phyloP scores from a whole-genome alignment of 2,888 invertebrate genomes.

The Incurvaria masculella region DNA sequence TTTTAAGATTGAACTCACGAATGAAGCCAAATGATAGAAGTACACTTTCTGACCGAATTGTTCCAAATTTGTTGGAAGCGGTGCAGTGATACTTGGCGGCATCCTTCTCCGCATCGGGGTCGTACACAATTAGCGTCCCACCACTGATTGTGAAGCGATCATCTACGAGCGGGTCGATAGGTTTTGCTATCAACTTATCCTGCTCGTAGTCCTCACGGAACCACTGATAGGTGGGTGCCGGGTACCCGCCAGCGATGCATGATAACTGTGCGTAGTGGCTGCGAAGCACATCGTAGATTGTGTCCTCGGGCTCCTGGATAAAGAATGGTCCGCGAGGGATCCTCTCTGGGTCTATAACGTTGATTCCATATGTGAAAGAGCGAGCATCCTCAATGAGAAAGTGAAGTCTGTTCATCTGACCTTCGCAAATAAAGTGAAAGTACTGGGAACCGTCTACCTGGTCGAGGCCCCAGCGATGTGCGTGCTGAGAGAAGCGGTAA shows the following conservation, averaged over 20 bases:
- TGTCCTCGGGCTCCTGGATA: conserved; percentile 77
- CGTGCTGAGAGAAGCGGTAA: conserved; percentile 68
- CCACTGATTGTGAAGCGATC: conserved; percentile 83
- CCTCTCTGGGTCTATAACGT: conserved; percentile 73
- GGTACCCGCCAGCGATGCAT: conserved; percentile 84
- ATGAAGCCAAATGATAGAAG: conserved; percentile 87
- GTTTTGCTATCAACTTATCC: conserved; percentile 66
- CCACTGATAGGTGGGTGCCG: conserved; percentile 88
- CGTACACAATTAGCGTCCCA: conserved; percentile 84
- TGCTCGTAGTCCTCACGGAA: conserved; percentile 84
- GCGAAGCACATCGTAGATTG: conserved; percentile 77
- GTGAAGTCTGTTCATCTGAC: conserved; percentile 68
- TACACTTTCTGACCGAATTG: conserved; percentile 84
- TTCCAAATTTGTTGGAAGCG: conserved; percentile 86
- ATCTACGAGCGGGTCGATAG: conserved; percentile 75
- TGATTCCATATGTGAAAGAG: conserved; percentile 82
- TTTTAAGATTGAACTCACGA: conserved; percentile 84
- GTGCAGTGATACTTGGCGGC: conserved; percentile 90
- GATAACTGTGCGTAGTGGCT: conserved; percentile 76
- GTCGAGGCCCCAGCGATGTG: conserved; percentile 82
- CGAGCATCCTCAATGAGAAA: conserved; percentile 71
- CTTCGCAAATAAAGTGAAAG: conserved; percentile 85
- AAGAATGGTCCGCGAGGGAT: conserved; percentile 90
- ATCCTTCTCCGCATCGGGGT: conserved; percentile 77
- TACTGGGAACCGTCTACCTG: conserved; percentile 75